phyloP scores from a whole-genome alignment of 2,113 vertebrate genomes.

The Microcebus griseorufus region DNA sequence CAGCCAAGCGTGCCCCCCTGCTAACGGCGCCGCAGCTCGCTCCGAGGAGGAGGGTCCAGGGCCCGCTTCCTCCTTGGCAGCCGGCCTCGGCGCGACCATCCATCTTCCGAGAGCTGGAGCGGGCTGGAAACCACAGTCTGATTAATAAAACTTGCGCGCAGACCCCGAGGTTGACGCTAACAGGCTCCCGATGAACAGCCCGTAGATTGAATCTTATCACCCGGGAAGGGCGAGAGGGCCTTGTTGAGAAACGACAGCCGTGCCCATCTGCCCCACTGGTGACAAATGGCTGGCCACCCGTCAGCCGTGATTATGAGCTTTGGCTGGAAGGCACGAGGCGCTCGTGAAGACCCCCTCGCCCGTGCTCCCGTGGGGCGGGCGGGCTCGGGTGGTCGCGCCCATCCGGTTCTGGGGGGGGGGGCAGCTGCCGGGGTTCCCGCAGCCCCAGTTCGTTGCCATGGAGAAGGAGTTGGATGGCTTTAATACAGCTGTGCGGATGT shows the following conservation, averaged over 20 bases:
- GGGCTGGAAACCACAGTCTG: not conserved
- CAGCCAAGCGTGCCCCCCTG: rapidly evolving
- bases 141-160: not conserved
- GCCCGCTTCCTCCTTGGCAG: rapidly evolving
- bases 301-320: slow-evolving; percentile 59
- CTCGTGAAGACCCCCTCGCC: slow-evolving; percentile 66
- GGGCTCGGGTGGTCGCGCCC: slow-evolving; percentile 44
- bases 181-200: slow-evolving; percentile 16
- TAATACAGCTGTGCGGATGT: slow-evolving; percentile 80
- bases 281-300: slow-evolving; percentile 51
- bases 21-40: not conserved
- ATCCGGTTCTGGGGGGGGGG: not conserved
- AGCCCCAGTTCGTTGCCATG: slow-evolving; percentile 84
- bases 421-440: slow-evolving; percentile 68
- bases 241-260: not conserved
- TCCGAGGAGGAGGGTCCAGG: not conserved
- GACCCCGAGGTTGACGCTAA: not conserved
- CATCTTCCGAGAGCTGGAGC: rapidly evolving
- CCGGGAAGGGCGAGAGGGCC: not conserved
- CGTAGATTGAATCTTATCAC: slow-evolving; percentile 30
- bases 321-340: slow-evolving; percentile 51
- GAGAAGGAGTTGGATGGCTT: slow-evolving; percentile 82
- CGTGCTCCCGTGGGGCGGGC: not conserved
- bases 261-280: slow-evolving; percentile 26
- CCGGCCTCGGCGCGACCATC: not conserved